Conservation (phyloP, 1,140 invertebrate genomes). For the Aphidius gifuensis region DNA sequence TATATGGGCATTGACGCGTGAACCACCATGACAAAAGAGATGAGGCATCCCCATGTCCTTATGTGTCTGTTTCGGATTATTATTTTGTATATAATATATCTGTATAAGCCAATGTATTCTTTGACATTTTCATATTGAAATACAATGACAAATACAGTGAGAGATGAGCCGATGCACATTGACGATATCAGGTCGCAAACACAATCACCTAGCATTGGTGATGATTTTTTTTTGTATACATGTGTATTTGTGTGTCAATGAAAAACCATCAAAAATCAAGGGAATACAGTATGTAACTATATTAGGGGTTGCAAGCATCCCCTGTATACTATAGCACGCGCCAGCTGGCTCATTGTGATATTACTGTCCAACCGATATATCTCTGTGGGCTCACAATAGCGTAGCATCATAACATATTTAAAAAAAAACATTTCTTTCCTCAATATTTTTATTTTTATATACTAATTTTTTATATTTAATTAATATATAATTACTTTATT, state of each 20-base stretch:
- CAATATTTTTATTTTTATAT: too few species aligned
- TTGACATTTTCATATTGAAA: neutral
- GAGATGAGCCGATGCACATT: too few species aligned
- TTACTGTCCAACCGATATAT: conserved; percentile 50
- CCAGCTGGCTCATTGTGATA: conserved; percentile 58
- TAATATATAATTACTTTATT: neutral
- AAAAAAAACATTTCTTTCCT: neutral
- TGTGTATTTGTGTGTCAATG: conserved; percentile 8
- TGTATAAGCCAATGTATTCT: conserved; percentile 16
- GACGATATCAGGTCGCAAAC: too few species aligned
- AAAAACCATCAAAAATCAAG: conserved; percentile 8
- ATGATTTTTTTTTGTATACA: neutral
- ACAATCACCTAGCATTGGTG: too few species aligned
- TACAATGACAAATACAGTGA: too few species aligned
- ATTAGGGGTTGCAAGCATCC: conserved; percentile 52
- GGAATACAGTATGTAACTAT: conserved; percentile 49
- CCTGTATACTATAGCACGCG: conserved; percentile 46
- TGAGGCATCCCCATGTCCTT: conserved; percentile 46
- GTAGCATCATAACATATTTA: conserved; percentile 22
- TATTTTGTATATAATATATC: conserved; percentile 12
- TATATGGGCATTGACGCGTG: conserved; percentile 54
- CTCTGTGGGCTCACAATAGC: conserved; percentile 29
- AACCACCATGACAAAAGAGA: conserved; percentile 53
- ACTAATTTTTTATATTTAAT: neutral
- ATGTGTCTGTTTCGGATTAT: neutral